Percentiles rank a stretch among this genome's conserved stretches.
phyloP scores from a whole-genome alignment of 2,888 invertebrate species.

The Andrena bucephala region DNA sequence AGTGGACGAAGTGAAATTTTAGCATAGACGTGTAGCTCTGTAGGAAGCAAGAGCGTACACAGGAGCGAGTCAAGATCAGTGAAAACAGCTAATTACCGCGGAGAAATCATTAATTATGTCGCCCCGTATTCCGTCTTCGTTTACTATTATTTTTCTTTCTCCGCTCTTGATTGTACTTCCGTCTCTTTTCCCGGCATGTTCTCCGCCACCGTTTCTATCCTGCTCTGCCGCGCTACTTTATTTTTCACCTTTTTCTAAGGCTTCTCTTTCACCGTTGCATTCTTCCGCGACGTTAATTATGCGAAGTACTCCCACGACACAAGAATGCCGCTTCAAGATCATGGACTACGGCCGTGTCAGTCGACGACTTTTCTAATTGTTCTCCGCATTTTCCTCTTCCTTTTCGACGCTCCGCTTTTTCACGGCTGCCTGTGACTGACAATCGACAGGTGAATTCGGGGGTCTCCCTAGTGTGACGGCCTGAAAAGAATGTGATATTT shows the following conservation, averaged over 20 bases:
- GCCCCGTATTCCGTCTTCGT: conserved; percentile 52
- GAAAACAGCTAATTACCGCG: conserved; percentile 79
- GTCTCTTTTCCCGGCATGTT: conserved; percentile 21
- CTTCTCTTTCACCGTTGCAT: conserved; percentile 69
- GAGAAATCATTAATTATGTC: conserved; percentile 79
- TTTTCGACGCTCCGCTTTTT: conserved; percentile 35
- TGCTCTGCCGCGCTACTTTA: conserved; percentile 6
- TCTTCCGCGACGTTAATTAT: conserved; percentile 76
- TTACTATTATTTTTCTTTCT: conserved; percentile 20
- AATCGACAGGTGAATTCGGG: neutral
- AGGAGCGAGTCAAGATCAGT: conserved; percentile 78
- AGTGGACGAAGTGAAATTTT: neutral
- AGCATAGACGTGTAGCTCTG: conserved; percentile 49
- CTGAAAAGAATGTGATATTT: neutral
- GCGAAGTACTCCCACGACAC: conserved; percentile 79
- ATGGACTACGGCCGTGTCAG: conserved; percentile 67
- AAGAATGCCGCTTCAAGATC: conserved; percentile 74
- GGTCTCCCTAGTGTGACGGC: too few species aligned
- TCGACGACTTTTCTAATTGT: conserved; percentile 70
- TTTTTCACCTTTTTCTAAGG: conserved; percentile 32
- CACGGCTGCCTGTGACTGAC: neutral
- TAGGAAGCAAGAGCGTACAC: conserved; percentile 63
- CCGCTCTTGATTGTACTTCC: neutral
- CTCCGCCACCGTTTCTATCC: neutral
- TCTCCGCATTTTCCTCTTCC: conserved; percentile 62